Evolutionary conservation across 1,140 invertebrate genomes (phyloP).

Genomic region (Nasonia longicornis): DNA sequence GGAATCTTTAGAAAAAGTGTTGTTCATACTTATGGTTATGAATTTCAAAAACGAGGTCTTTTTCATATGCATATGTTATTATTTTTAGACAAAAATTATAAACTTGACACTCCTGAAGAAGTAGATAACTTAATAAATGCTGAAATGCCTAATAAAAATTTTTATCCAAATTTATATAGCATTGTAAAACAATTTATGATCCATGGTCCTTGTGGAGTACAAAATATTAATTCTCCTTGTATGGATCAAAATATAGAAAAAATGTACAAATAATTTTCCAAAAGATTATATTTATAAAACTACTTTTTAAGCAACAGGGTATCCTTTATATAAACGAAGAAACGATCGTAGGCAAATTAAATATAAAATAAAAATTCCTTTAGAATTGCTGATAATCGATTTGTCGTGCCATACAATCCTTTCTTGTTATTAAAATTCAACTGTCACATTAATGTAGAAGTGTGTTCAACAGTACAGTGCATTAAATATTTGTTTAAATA

Average conservation of each 20-base stretch:
- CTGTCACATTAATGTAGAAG: no score
- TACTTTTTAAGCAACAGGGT: no score
- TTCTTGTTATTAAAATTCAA: conserved; percentile 17
- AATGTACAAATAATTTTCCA: not conserved
- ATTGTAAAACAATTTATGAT: no score
- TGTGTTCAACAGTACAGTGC: conserved; percentile 18
- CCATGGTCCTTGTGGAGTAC: no score
- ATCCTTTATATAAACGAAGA: no score
- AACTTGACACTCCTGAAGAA: no score
- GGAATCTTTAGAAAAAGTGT: not conserved
- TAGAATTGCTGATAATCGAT: conserved; percentile 35
- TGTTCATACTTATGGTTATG: conserved; percentile 10
- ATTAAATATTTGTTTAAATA: conserved; percentile 39
- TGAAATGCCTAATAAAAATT: no score
- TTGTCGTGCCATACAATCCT: conserved; percentile 39
- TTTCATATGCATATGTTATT: conserved; percentile 26
- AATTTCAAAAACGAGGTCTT: conserved; percentile 2
- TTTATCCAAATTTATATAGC: no score
- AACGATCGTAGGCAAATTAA: not conserved
- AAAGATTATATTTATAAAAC: not conserved
- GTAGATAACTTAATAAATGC: no score
- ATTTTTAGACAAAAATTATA: not conserved
- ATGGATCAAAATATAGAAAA: no score
- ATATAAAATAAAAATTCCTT: not conserved
- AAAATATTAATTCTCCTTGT: no score